These are phyloP conservation scores for Coelinius sp. DNA, from an alignment of 2,888 invertebrate species.

Conservation along the genomic window DNA sequence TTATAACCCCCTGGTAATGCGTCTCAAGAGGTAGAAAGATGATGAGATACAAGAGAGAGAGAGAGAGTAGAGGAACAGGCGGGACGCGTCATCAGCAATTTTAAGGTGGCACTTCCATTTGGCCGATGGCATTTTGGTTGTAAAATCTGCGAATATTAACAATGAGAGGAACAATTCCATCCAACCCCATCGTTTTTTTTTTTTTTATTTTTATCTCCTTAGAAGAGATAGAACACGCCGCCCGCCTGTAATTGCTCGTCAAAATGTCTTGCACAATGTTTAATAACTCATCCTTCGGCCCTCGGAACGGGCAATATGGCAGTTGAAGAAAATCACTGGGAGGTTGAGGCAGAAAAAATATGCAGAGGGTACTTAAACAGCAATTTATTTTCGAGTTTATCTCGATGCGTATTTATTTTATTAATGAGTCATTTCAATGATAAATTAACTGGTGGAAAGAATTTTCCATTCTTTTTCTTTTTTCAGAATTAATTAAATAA, in stretches of 20 bases:
- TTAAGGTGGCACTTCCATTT: constrained; percentile 37
- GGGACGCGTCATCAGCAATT: constrained; percentile 29
- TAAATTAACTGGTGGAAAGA: background rate
- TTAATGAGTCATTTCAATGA: constrained; percentile 3
- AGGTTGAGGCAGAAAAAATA: constrained; percentile 30
- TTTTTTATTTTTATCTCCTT: background rate
- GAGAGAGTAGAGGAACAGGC: background rate
- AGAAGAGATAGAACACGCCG: background rate
- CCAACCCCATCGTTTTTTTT: background rate
- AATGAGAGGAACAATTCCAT: constrained; percentile 18
- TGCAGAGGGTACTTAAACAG: constrained; percentile 24
- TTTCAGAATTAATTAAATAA: no score
- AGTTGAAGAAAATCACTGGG: constrained; percentile 32
- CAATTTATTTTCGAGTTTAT: constrained; percentile 1
- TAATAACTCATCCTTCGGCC: constrained; percentile 25
- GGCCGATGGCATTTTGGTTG: constrained; percentile 21
- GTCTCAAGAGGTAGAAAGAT: background rate
- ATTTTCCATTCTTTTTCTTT: no score
- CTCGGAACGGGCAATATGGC: constrained; percentile 15
- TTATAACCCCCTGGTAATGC: background rate
- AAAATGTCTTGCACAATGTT: constrained; percentile 24
- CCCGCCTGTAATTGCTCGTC: constrained; percentile 33
- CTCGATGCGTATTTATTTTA: background rate
- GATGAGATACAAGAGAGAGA: background rate
- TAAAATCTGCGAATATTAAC: constrained; percentile 29